Conservation (phyloP, 2,113 vertebrate genomes). For the Aplodontia rufa region DNA sequence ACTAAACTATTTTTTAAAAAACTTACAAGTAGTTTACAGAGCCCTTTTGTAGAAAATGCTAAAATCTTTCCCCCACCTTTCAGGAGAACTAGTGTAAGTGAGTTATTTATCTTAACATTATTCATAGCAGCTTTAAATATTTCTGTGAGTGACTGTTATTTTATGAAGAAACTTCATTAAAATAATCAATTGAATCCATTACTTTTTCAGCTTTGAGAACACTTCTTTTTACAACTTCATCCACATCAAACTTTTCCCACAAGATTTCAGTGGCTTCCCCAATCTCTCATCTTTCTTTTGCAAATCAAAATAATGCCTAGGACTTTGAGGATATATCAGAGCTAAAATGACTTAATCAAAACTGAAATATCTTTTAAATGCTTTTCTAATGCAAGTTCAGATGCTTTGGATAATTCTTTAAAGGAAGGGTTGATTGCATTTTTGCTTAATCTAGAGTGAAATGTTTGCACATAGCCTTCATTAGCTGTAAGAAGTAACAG, state of each 20-base stretch:
- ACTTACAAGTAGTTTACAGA: constrained; percentile 19
- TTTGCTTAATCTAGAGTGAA: neutral
- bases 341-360: neutral
- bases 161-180: constrained; percentile 51
- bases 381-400: constrained; percentile 40
- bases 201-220: constrained; percentile 44
- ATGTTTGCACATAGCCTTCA: constrained; percentile 35
- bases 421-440: neutral
- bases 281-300: neutral
- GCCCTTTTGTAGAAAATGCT: constrained; percentile 33
- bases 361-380: constrained; percentile 13
- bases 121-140: neutral
- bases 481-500: neutral
- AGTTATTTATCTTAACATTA: neutral
- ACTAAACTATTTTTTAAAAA: constrained; percentile 15
- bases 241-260: neutral
- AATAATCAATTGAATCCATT: constrained; percentile 48
- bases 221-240: constrained; percentile 50
- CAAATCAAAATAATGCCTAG: neutral
- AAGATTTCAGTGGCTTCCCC: neutral
- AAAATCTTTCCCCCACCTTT: neutral
- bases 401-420: constrained; percentile 38
- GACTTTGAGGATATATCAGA: constrained; percentile 27
- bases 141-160: neutral
- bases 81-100: neutral